Conservation (phyloP, 2,113 vertebrate genomes). For the Pipra filicauda region DNA sequence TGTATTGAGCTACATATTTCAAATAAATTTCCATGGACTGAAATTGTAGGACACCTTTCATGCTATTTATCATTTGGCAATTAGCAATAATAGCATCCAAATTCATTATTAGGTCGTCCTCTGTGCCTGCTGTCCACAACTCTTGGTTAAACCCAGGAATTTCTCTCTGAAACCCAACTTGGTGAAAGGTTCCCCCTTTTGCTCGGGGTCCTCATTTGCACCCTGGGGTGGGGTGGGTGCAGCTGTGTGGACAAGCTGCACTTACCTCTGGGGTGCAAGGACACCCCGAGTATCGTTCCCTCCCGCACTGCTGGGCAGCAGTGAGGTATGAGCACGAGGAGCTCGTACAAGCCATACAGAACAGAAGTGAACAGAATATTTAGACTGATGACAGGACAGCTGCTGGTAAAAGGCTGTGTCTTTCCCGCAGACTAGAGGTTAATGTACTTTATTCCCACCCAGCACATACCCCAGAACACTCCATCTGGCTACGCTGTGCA, state of each 20-base stretch:
- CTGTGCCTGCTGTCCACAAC: conserved; percentile 6
- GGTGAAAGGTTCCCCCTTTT: background rate
- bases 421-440: background rate
- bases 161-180: background rate
- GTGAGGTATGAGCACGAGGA: background rate
- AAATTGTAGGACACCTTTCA: conserved; percentile 20
- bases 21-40: conserved; percentile 18
- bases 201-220: background rate
- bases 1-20: conserved; percentile 28
- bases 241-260: background rate
- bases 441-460: background rate
- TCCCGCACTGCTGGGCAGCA: background rate
- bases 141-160: background rate
- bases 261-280: background rate
- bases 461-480: background rate
- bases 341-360: background rate
- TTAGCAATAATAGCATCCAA: conserved; percentile 45
- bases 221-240: background rate
- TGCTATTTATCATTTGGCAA: conserved; percentile 46
- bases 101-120: background rate
- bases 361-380: background rate
- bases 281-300: background rate
- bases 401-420: background rate
- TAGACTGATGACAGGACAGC: background rate
- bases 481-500: background rate